A percentile compares a stretch with the other conserved stretches of the same genome.
Conservation (phyloP, 2,113 vertebrate species). For the Myiopsitta monachus region DNA sequence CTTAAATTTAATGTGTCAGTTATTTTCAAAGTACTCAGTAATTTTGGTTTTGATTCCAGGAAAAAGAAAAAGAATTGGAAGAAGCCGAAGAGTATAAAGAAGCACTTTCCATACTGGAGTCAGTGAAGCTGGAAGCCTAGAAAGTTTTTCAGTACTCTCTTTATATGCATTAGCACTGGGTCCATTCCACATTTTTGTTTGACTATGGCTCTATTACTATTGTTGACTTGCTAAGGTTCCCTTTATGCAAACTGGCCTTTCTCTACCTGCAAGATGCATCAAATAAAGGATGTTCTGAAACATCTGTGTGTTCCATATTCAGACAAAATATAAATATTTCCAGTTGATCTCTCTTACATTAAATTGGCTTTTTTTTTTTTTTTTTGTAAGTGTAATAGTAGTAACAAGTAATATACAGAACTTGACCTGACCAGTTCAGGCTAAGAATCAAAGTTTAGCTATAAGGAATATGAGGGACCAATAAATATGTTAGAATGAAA, state of each 20-base stretch:
- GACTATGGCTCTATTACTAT: conserved; percentile 53
- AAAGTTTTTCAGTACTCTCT: conserved; percentile 46
- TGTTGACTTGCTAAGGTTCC: conserved; percentile 49
- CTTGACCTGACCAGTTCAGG: neutral
- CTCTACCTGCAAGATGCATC: conserved; percentile 55
- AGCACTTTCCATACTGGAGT: conserved; percentile 85
- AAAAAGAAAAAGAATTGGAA: conserved; percentile 87
- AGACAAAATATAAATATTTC: neutral
- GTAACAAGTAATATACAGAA: neutral
- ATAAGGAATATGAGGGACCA: neutral
- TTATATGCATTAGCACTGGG: conserved; percentile 67
- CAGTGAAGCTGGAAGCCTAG: conserved; percentile 91
- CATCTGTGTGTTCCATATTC: conserved; percentile 52
- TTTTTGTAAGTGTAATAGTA: neutral
- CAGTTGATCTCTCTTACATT: neutral
- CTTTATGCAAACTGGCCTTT: conserved; percentile 61
- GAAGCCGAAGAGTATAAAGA: conserved; percentile 91
- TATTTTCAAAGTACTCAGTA: conserved; percentile 12
- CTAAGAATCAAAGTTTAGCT: neutral
- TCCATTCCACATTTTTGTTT: conserved; percentile 81
- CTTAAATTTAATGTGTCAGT: neutral
- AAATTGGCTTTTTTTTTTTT: no score
- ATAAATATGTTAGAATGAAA: neutral
- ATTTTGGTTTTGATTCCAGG: conserved; percentile 77
- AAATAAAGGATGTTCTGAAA: conserved; percentile 70